A percentile compares a stretch with the other conserved stretches of the same genome.
Evolutionary conservation across 2,797 vertebrate genomes (phyloP).

Genomic region (Pterois miles): DNA sequence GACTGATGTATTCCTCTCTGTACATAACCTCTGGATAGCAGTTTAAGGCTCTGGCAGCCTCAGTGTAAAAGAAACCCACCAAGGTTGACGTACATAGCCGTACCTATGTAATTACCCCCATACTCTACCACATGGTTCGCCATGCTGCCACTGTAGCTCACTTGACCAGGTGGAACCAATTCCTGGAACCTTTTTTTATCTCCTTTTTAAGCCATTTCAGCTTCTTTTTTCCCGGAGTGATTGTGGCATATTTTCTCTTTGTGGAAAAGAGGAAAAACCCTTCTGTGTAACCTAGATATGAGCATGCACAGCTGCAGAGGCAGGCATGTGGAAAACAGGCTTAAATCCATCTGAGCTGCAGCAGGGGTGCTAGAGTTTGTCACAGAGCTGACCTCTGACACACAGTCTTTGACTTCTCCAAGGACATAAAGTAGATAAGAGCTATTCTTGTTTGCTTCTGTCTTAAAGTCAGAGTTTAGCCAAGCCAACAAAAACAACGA

Average conservation of each 20-base stretch:
- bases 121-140: constrained; percentile 53
- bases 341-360: constrained; percentile 73
- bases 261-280: constrained; percentile 62
- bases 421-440: constrained; percentile 34
- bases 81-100: constrained; percentile 49
- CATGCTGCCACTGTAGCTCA: constrained; percentile 40
- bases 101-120: constrained; percentile 69
- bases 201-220: constrained; percentile 67
- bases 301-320: constrained; percentile 79
- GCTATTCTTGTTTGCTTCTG: constrained; percentile 27
- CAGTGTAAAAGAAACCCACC: constrained; percentile 60
- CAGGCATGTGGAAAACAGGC: constrained; percentile 80
- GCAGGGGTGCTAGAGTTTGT: constrained; percentile 54
- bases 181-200: constrained; percentile 67
- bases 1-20: constrained; percentile 17
- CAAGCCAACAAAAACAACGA: constrained; percentile 10
- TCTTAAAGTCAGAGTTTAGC: constrained; percentile 24
- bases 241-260: constrained; percentile 65
- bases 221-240: constrained; percentile 55
- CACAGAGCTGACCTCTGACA: constrained; percentile 67
- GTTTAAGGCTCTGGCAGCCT: constrained; percentile 31
- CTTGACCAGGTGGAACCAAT: constrained; percentile 76
- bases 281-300: constrained; percentile 74
- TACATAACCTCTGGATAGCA: constrained; percentile 34
- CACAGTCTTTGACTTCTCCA: constrained; percentile 56